A percentile compares a stretch with the other conserved stretches of the same genome.
These are phyloP conservation scores for Tichodroma muraria DNA, from an alignment of 2,113 vertebrate species.

Conservation along the genomic window DNA sequence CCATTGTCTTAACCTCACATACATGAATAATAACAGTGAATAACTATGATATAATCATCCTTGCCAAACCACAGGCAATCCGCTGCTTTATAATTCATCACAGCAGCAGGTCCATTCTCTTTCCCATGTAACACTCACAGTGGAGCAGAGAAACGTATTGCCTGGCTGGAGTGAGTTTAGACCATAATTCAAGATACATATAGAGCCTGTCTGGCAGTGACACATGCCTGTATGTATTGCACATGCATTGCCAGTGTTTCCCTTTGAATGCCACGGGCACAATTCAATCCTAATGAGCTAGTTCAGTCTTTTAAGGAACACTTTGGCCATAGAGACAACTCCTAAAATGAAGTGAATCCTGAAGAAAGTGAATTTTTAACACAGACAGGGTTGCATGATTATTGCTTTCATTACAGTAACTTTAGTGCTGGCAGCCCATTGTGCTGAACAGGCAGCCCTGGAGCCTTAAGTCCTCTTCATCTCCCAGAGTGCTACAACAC, in stretches of 20 bases:
- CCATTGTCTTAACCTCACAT: neutral
- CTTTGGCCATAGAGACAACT: neutral
- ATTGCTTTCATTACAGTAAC: neutral
- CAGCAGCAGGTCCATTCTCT: neutral
- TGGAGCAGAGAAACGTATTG: neutral
- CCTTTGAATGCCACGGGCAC: rapidly evolving
- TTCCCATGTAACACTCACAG: neutral
- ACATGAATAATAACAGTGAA: neutral
- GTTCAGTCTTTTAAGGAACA: neutral
- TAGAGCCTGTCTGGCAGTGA: neutral
- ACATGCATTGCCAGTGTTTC: neutral
- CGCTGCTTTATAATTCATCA: neutral
- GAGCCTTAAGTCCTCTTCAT: neutral
- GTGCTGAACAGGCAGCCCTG: neutral
- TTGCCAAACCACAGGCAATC: neutral
- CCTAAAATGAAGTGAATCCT: neutral
- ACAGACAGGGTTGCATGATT: neutral
- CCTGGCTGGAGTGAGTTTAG: neutral
- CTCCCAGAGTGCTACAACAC: neutral
- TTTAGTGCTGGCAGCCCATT: neutral
- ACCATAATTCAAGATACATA: neutral
- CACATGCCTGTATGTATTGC: neutral
- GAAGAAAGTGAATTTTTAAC: neutral
- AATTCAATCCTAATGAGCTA: neutral
- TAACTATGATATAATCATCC: neutral